A percentile compares a stretch with the other conserved stretches of the same genome.
Conservation (phyloP, 2,888 invertebrate species). For the Polylopha cassiicola region DNA sequence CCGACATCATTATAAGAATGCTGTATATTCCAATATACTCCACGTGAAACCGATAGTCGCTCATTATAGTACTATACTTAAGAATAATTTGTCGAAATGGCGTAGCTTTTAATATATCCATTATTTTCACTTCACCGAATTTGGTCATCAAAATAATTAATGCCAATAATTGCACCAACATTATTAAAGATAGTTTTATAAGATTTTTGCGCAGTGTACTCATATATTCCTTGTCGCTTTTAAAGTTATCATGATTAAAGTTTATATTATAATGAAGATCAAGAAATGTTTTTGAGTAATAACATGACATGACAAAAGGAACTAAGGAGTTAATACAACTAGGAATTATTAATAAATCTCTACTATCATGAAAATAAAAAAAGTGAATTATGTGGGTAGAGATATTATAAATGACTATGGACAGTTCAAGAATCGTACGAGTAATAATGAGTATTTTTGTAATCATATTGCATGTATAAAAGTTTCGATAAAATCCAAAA, state of each 20-base stretch:
- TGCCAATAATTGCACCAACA: background rate
- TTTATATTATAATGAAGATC: background rate
- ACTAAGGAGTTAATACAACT: background rate
- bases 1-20: conserved; percentile 8
- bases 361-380: background rate
- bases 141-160: background rate
- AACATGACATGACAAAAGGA: background rate
- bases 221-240: background rate
- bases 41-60: conserved; percentile 7
- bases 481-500: too few species aligned
- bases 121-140: background rate
- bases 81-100: conserved; percentile 8
- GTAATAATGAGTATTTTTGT: too few species aligned
- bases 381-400: background rate
- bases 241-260: background rate
- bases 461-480: too few species aligned
- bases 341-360: background rate
- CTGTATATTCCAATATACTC: conserved; percentile 8
- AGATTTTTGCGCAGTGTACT: background rate
- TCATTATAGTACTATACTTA: conserved; percentile 2
- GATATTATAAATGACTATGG: too few species aligned
- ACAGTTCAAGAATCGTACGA: too few species aligned
- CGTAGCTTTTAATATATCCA: background rate
- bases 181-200: background rate
- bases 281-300: background rate